phyloP scores from a whole-genome alignment of 2,113 vertebrate genomes.

The Grammomys surdaster region DNA sequence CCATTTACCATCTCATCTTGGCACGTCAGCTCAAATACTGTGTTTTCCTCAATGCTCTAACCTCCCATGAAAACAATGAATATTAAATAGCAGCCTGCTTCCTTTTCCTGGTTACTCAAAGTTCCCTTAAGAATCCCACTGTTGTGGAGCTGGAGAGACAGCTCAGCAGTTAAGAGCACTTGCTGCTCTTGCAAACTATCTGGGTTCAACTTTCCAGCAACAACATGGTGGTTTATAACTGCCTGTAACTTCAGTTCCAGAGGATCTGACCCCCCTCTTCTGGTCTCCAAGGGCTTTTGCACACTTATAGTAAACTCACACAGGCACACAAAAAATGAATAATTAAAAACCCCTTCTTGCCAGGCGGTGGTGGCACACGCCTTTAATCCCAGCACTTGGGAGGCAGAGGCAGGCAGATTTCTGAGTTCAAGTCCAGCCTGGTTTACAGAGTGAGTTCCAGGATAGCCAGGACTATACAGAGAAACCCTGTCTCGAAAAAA shows the following conservation, averaged over 20 bases:
- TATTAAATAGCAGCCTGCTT: background rate
- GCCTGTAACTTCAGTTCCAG: background rate
- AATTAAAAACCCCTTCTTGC: too few species aligned
- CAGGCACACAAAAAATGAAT: background rate
- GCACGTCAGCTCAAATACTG: background rate
- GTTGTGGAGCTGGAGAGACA: background rate
- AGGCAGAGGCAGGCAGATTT: too few species aligned
- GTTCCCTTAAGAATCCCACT: background rate
- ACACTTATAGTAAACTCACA: background rate
- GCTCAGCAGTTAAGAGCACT: background rate
- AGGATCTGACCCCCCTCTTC: background rate
- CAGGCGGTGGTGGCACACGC: too few species aligned
- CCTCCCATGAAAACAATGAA: slow-evolving; percentile 31
- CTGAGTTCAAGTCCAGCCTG: too few species aligned
- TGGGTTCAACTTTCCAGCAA: background rate
- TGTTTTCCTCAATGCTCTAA: slow-evolving; percentile 43
- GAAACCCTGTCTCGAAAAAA: too few species aligned
- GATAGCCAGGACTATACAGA: too few species aligned
- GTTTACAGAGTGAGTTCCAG: too few species aligned
- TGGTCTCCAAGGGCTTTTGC: background rate
- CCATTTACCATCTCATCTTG: background rate
- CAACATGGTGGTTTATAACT: background rate
- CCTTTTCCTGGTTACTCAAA: background rate
- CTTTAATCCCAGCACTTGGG: too few species aligned
- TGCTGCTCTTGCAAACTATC: background rate